Conservation (phyloP, 2,113 vertebrate species). For the Phylloscopus whistleri region DNA sequence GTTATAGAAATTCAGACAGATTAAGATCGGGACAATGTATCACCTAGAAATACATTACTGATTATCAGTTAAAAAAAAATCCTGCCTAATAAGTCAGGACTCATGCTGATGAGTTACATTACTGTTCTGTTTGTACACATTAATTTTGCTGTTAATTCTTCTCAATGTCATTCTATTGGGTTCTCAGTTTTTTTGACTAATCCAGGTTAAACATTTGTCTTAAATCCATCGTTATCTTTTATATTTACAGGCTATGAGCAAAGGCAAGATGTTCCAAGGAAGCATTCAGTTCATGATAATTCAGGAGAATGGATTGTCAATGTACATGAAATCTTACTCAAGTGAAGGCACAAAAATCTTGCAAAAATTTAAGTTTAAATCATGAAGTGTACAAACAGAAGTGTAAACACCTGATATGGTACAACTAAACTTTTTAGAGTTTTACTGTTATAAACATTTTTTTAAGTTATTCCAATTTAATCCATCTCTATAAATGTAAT, state of each 20-base stretch:
- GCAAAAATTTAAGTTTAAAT: constrained; percentile 50
- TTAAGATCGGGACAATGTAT: constrained; percentile 51
- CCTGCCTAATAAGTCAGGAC: constrained; percentile 3
- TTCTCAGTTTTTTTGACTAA: neutral
- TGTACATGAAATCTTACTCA: constrained; percentile 1
- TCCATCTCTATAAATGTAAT: constrained; percentile 47
- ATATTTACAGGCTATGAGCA: neutral
- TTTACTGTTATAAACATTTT: constrained; percentile 59
- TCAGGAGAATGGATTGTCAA: neutral
- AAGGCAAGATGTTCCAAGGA: constrained; percentile 47
- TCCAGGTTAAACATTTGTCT: neutral
- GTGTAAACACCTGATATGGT: constrained; percentile 59
- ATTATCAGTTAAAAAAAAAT: neutral
- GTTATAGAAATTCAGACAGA: constrained; percentile 54
- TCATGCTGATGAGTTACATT: constrained; percentile 4
- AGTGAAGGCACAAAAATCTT: constrained; percentile 45
- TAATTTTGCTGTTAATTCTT: neutral
- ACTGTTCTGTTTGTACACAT: constrained; percentile 57
- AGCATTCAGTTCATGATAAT: neutral
- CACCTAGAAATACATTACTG: constrained; percentile 29
- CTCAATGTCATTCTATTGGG: neutral
- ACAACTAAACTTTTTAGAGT: constrained; percentile 59
- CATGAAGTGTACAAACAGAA: constrained; percentile 73
- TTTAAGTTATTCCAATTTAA: constrained; percentile 62
- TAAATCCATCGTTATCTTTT: neutral